Base-by-base conservation (phyloP, 2,888 invertebrate genomes). In the Cantharis nigra region DNA sequence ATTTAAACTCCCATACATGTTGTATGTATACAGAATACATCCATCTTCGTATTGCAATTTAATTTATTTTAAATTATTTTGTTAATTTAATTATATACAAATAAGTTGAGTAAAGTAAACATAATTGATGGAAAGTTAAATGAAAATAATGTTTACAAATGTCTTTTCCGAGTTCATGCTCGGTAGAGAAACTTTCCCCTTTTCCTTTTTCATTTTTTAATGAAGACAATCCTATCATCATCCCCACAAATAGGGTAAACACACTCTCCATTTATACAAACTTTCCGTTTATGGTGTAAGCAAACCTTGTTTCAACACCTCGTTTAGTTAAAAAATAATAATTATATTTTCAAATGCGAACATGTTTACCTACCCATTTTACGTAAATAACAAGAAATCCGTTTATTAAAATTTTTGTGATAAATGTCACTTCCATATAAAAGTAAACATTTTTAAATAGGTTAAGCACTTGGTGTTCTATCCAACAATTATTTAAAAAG, bases 211-310 rank as follows among this genome's bases (percentile, higher is more conserved):
- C 7, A 23, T 23, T 67, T 67, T 67, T 67, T 67, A 67, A 67
- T 67, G 65, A 67, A 67, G 65, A 67, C 65, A 67, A 67, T 67
- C 65, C 65, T 18, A 67, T 67, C 65, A 20, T 65, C 65, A 67
- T 26, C 65, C 13, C 20, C 65, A 67, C 65, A 67, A 67, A 20
- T 67, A 67, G 23, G n/a, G 65, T 67, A 67, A 67, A 67, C 65
- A 49, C 49, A 67, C 65, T 67, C 23, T 67, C 65, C 20, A 67
- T 67, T 67, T 67, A 67, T 14, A 49, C 26, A 67, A 67, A 67
- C 65, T 67, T 67, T n/a, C 20, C 65, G 20, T 26, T 67, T 67
- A 67, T 67, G 65, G 65, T 23, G 26, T 26, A 67, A 67, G 26
- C 65, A 67, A 67, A 67, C 65, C 26, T 67, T 67, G n/a, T 67